phyloP scores from a whole-genome alignment of 1,140 invertebrate genomes.

The Caerostris darwini region DNA sequence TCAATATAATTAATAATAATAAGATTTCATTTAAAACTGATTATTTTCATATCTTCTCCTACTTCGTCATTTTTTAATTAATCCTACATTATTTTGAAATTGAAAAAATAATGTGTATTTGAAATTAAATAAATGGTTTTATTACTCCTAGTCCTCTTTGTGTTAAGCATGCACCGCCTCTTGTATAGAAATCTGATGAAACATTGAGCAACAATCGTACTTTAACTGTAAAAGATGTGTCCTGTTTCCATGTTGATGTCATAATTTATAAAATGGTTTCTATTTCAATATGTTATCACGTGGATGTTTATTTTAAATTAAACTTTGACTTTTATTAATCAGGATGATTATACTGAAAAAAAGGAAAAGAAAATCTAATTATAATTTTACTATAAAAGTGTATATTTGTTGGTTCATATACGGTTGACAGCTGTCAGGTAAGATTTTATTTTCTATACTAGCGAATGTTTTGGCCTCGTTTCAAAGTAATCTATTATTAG shows the following conservation, averaged over 20 bases:
- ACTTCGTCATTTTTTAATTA: no score
- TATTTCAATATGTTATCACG: neutral
- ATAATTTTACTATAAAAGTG: neutral
- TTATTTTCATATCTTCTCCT: no score
- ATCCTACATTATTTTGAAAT: no score
- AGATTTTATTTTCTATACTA: slow-evolving; percentile 8
- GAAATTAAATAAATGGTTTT: no score
- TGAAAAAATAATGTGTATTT: no score
- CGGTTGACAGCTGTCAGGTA: slow-evolving; percentile 46
- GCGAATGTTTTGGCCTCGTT: slow-evolving; percentile 18
- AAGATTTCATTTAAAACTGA: no score
- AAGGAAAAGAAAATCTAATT: slow-evolving; percentile 8
- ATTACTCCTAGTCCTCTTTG: no score
- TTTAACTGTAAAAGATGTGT: slow-evolving; percentile 10
- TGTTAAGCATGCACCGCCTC: no score
- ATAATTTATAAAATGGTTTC: neutral
- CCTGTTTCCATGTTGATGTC: slow-evolving; percentile 2
- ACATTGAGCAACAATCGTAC: neutral
- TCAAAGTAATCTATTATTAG: slow-evolving; percentile 27
- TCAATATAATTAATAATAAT: no score
- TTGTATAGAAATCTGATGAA: neutral
- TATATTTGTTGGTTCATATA: neutral
- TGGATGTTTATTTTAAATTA: neutral
- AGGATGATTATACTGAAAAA: slow-evolving; percentile 1
- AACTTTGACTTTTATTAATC: neutral